Conservation (phyloP, 1,140 invertebrate species). For the Bombus haemorrhoidalis region DNA sequence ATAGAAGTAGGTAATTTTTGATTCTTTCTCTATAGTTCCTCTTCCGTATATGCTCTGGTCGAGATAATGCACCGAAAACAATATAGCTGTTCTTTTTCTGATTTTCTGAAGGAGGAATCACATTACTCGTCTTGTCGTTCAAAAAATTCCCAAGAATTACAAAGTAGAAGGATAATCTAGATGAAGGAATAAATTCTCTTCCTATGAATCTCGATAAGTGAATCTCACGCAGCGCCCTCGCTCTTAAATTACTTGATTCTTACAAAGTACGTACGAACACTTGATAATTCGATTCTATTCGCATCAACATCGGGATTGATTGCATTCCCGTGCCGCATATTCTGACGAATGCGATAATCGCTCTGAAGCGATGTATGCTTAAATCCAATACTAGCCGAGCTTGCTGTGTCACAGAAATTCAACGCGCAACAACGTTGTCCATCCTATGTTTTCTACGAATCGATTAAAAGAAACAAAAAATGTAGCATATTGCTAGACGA, state of each 20-base stretch:
- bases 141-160: background rate
- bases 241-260: constrained; percentile 20
- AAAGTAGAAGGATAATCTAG: no score
- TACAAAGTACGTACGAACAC: constrained; percentile 5
- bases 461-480: no score
- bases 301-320: constrained; percentile 22
- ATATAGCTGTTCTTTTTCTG: background rate
- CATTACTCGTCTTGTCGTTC: background rate
- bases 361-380: background rate
- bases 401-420: background rate
- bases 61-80: no score
- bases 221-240: background rate
- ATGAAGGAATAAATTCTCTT: background rate
- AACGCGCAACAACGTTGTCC: background rate
- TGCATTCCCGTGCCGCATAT: background rate
- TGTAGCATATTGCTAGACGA: no score
- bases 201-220: constrained; percentile 3
- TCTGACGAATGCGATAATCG: constrained; percentile 19
- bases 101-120: background rate
- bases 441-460: background rate
- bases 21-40: no score
- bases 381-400: background rate
- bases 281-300: constrained; percentile 29
- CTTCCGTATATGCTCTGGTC: no score
- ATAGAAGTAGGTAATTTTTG: no score